phyloP scores from a whole-genome alignment of 2,113 vertebrate genomes.

The Ptilorrhoa leucosticta region DNA sequence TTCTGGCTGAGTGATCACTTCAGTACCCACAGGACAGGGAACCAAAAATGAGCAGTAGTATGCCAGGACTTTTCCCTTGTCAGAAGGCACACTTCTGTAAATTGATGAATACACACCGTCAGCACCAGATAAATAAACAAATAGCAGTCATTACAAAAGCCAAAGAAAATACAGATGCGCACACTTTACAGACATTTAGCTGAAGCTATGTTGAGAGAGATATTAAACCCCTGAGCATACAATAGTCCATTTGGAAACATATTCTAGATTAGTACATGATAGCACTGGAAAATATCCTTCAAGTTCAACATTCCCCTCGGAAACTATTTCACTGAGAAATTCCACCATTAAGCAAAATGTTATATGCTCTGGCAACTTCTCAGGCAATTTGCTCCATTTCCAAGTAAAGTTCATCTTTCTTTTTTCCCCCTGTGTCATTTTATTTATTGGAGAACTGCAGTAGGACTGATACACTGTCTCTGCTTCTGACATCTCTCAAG shows the following conservation, averaged over 20 bases:
- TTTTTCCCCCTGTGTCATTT: accelerated
- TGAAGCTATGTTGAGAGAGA: background rate
- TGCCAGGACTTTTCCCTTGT: background rate
- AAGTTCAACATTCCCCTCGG: background rate
- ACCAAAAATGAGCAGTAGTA: background rate
- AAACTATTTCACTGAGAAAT: background rate
- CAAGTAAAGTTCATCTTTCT: background rate
- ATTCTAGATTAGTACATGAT: background rate
- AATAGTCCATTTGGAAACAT: background rate
- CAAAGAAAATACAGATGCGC: background rate
- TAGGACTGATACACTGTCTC: background rate
- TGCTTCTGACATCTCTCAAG: background rate
- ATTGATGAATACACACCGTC: background rate
- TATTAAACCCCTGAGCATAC: background rate
- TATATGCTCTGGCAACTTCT: background rate
- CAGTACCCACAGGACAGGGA: background rate
- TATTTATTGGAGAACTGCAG: background rate
- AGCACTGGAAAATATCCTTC: background rate
- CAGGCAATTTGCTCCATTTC: background rate
- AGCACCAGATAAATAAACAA: background rate
- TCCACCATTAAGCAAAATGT: background rate
- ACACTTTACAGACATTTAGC: background rate
- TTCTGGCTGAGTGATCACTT: background rate
- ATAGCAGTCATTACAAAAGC: background rate
- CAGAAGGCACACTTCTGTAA: background rate